Evolutionary conservation across 2,888 invertebrate genomes (phyloP), one percentile per base, ranked within the genome.

Genomic region (Cyrtodaria siliqua): DNA sequence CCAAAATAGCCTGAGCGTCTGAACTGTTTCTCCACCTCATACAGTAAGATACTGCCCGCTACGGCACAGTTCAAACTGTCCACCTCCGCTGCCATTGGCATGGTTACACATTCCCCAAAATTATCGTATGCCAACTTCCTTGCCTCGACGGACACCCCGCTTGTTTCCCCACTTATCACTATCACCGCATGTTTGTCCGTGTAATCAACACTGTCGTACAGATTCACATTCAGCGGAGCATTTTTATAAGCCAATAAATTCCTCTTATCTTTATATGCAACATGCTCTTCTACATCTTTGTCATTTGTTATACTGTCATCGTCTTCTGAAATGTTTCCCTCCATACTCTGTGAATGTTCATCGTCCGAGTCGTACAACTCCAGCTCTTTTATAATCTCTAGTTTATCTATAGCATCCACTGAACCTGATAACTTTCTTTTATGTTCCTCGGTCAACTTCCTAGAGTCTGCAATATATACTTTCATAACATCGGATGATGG

Each of bases 131-230:
- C 95, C 75, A 96, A 94, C 82, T 95, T 89, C 20, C 90, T 95
- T 4, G 96, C 96, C 27, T 96, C 95, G 23, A 94, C 91, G 93
- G 97, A 96, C n/a, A 98, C 94, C 0, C 98, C 97, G 92, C 96
- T 95, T 8, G 97, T 97, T 93, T 98, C 98, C 9, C 98, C 98
- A 16, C 98, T 97, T 83, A 98, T 94, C 40, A 98, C 94, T 3
- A 52, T 14, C 8, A 96, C 95, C 29, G 95, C 92, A 89, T 79
- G 63, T 1, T 61, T 50, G 2, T 59, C 33, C 1, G 64, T 56
- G 23, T 63, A 86, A n/a, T 84, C 72, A 3, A 84, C 56, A 16
- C 83, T 73, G 27, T 84, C 76, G 49, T 86, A 85, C 20, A 74
- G 70, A 27, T 74, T 63, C 14, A 80, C 79, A 52, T 85, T 53